phyloP scores from a whole-genome alignment of 1,140 invertebrate species.

The Sesamia nonagrioides region DNA sequence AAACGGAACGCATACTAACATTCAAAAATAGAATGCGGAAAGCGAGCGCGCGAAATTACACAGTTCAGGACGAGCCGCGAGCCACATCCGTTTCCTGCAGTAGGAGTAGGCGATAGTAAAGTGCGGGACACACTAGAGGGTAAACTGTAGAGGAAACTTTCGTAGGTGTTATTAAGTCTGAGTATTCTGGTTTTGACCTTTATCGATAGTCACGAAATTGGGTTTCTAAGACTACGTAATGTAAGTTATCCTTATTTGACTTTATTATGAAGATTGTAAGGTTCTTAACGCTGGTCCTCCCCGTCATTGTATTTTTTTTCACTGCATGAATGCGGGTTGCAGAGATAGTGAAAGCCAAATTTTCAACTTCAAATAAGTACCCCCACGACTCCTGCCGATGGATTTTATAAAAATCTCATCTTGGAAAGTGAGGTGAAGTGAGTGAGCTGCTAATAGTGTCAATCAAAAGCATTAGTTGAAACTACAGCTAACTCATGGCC shows the following conservation, averaged over 20 bases:
- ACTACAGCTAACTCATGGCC: too few species aligned
- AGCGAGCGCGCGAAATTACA: slow-evolving; percentile 58
- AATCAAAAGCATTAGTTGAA: too few species aligned
- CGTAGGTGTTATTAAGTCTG: slow-evolving; percentile 8
- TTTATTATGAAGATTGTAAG: too few species aligned
- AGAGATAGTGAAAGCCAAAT: too few species aligned
- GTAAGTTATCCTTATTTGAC: not conserved
- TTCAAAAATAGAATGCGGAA: slow-evolving; percentile 60
- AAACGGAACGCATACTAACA: slow-evolving; percentile 46
- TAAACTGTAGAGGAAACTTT: slow-evolving; percentile 7
- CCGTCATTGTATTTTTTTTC: too few species aligned
- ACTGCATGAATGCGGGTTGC: too few species aligned
- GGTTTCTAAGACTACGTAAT: not conserved
- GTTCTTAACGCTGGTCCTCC: too few species aligned
- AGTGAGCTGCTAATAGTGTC: too few species aligned
- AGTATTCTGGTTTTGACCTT: slow-evolving; percentile 1
- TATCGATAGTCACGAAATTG: not conserved
- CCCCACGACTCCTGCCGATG: too few species aligned
- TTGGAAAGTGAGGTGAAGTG: too few species aligned
- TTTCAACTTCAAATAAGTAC: too few species aligned
- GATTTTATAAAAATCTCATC: too few species aligned
- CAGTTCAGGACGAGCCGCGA: slow-evolving; percentile 55
- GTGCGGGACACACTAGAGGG: slow-evolving; percentile 9
- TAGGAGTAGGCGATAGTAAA: slow-evolving; percentile 23
- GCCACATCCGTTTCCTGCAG: slow-evolving; percentile 56